Evolutionary conservation across 2,888 invertebrate species (phyloP).

Genomic region (Ennomos fuscantarius): DNA sequence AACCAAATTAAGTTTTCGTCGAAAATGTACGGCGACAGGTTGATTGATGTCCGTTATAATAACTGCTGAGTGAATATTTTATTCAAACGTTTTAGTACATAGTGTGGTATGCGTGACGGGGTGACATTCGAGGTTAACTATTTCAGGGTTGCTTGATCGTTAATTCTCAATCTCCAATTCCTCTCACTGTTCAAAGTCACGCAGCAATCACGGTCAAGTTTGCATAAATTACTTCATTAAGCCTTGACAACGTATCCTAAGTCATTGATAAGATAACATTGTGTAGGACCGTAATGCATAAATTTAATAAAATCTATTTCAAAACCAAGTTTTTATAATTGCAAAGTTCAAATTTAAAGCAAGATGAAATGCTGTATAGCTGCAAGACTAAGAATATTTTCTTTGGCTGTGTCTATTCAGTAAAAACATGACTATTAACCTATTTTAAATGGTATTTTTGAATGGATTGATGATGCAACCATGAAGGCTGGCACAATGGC

Average conservation of each 20-base stretch:
- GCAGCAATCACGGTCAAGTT: conserved; percentile 57
- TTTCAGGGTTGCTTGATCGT: conserved; percentile 69
- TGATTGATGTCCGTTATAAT: conserved; percentile 76
- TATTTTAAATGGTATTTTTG: conserved; percentile 77
- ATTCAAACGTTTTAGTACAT: conserved; percentile 60
- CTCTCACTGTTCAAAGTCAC: conserved; percentile 65
- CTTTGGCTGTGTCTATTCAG: conserved; percentile 62
- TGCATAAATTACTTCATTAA: conserved; percentile 47
- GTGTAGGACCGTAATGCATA: background rate
- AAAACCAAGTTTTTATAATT: conserved; percentile 1
- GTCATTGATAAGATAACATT: conserved; percentile 6
- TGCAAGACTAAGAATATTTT: conserved; percentile 56
- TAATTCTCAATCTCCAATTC: conserved; percentile 67
- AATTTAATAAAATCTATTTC: background rate
- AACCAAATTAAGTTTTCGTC: conserved; percentile 73
- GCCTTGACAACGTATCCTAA: conserved; percentile 12
- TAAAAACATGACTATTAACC: conserved; percentile 73
- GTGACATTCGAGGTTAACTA: conserved; percentile 70
- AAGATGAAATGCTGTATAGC: conserved; percentile 27
- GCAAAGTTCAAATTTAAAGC: conserved; percentile 43
- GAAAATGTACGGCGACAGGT: conserved; percentile 72
- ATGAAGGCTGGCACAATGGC: conserved; percentile 66
- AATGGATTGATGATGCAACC: conserved; percentile 70
- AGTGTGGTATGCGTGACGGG: conserved; percentile 65
- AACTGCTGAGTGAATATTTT: conserved; percentile 76